phyloP scores from a whole-genome alignment of 2,888 invertebrate species.

The Nymphalis polychloros region DNA sequence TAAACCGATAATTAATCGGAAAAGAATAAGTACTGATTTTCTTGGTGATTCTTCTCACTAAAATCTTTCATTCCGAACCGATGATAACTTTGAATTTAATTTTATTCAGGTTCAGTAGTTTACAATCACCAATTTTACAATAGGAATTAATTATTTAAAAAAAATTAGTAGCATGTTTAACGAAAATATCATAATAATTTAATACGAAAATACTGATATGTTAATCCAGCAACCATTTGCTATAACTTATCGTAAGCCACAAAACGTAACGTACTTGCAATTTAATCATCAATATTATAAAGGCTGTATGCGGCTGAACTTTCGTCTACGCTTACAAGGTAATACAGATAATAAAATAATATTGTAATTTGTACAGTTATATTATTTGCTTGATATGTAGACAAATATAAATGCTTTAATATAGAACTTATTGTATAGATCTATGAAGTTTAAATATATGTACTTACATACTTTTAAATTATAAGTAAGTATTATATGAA shows the following conservation, averaged over 20 bases:
- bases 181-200: background rate
- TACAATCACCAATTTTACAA: too few species aligned
- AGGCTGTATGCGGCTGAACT: background rate
- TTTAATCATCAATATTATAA: background rate
- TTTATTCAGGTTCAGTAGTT: too few species aligned
- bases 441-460: background rate
- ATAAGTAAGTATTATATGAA: too few species aligned
- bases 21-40: too few species aligned
- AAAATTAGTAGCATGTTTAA: too few species aligned
- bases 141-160: too few species aligned
- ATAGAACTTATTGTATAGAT: background rate
- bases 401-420: background rate
- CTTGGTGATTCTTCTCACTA: too few species aligned
- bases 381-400: background rate
- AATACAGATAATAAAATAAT: background rate
- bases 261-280: conserved; percentile 1
- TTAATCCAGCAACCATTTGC: background rate
- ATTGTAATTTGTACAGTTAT: background rate
- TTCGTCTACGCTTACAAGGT: background rate
- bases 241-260: background rate
- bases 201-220: background rate
- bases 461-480: too few species aligned
- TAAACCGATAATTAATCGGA: too few species aligned
- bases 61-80: too few species aligned
- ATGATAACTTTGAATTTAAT: too few species aligned